phyloP scores from a whole-genome alignment of 2,888 invertebrate genomes.

The Perizoma flavofasciatum region DNA sequence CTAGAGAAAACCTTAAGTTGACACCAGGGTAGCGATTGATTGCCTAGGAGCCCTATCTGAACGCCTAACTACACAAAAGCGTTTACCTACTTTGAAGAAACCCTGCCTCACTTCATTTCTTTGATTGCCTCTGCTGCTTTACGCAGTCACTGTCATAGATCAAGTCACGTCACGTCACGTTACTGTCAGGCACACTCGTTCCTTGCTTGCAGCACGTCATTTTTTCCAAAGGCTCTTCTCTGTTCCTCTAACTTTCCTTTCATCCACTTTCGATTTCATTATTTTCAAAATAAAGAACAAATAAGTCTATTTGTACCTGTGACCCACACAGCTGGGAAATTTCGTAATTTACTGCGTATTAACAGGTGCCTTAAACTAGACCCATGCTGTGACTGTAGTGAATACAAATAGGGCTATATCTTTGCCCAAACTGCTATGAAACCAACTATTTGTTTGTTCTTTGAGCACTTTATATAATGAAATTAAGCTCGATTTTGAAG shows the following conservation, averaged over 20 bases:
- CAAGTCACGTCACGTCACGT: too few species aligned
- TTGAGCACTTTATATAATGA: conserved; percentile 58
- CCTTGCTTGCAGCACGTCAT: too few species aligned
- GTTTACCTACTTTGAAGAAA: too few species aligned
- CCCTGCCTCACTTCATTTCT: too few species aligned
- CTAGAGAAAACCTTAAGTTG: too few species aligned
- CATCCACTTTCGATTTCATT: background rate
- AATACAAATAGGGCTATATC: conserved; percentile 29
- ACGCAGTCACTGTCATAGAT: too few species aligned
- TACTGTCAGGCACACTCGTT: too few species aligned
- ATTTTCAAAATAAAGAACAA: background rate
- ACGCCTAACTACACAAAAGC: too few species aligned
- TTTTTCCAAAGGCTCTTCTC: background rate
- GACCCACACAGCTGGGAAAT: background rate
- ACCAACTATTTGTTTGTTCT: conserved; percentile 34
- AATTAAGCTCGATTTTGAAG: conserved; percentile 40
- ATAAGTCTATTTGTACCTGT: background rate
- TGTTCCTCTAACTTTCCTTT: background rate
- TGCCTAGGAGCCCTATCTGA: too few species aligned
- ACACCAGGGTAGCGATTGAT: too few species aligned
- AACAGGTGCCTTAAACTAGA: background rate
- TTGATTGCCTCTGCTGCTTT: too few species aligned
- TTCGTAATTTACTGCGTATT: background rate
- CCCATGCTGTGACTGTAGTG: background rate
- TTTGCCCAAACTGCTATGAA: conserved; percentile 33